Evolutionary conservation across 2,888 invertebrate genomes (phyloP), one percentile per base, ranked within the genome.

Genomic region (Julus scanicus): DNA sequence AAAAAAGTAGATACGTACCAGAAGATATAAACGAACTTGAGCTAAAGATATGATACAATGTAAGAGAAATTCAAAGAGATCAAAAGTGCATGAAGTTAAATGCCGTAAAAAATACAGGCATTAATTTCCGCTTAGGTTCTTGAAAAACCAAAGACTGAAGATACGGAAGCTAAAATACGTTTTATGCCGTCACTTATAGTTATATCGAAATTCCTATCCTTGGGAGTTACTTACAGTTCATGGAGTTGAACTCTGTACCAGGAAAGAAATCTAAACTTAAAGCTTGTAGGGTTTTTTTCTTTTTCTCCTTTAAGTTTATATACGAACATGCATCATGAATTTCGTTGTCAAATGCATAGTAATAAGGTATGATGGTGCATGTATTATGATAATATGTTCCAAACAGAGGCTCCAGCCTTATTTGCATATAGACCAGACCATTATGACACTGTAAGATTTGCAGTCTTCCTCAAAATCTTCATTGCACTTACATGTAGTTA

Each of bases 61-160:
- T 4, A 71, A 29, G 13, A 71, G 9, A 80, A 37, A 37, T 80
- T 80, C 80, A 6, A 80, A 37, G 37, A 80, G 37, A 80, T 80
- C 80, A 80, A 80, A 80, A 80, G 80, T 80, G 80, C 80, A 80
- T 29, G 37, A 80, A 80, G 71, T 71, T 37, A 80, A 37, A 37
- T 80, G 37, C 29, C 37, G 80, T 80, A 37, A 80, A 80, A 80
- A 80, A 37, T 80, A 80, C 11, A 80, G 80, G 80, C 80, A 80
- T 80, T 80, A 80, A 80, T 80, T 80, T 80, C 80, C 80, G 80
- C 13, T 80, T 80, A 37, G 13, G 13, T 80, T 71, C 71, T 9
- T 29, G 29, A n/a, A 20, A 71, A 71, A 71, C 20, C 20, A 20
- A 20, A 71, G 71, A 71, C 20, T 11, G 37, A 11, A 20, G 20